Conservation (phyloP, 2,797 vertebrate species). For the Morelia viridis region DNA sequence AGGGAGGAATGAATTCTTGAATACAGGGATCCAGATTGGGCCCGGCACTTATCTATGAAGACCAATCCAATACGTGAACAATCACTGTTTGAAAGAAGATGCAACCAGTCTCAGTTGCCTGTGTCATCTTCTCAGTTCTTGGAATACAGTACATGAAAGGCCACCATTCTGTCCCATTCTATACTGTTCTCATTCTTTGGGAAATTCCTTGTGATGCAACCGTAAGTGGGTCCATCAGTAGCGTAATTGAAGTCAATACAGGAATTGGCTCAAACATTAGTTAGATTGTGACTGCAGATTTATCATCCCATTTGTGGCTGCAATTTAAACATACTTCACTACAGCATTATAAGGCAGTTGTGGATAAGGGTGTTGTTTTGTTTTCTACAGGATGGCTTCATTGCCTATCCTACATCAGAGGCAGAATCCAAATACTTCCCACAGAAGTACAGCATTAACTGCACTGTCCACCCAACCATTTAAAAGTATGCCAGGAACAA, state of each 20-base stretch:
- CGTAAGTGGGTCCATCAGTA: background rate
- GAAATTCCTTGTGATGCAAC: background rate
- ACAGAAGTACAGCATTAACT: slow-evolving; percentile 43
- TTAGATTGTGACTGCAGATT: background rate
- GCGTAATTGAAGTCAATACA: background rate
- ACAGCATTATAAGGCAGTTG: background rate
- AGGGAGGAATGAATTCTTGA: too few species aligned
- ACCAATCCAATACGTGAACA: too few species aligned
- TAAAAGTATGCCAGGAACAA: slow-evolving; percentile 56
- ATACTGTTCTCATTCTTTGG: background rate
- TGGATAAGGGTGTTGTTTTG: background rate
- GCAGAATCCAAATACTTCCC: slow-evolving; percentile 39
- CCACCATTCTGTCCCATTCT: too few species aligned
- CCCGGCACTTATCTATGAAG: too few species aligned
- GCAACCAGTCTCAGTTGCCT: too few species aligned
- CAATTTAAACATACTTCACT: slow-evolving; percentile 4
- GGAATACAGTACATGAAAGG: too few species aligned
- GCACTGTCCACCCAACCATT: slow-evolving; percentile 50
- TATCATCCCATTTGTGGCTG: background rate
- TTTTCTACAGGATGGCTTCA: background rate
- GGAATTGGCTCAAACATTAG: background rate
- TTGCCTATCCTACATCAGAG: background rate
- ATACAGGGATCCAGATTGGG: too few species aligned
- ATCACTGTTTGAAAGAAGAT: background rate
- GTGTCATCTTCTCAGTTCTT: background rate